phyloP scores from a whole-genome alignment of 2,888 invertebrate genomes.

The Sminthurides aquaticus region DNA sequence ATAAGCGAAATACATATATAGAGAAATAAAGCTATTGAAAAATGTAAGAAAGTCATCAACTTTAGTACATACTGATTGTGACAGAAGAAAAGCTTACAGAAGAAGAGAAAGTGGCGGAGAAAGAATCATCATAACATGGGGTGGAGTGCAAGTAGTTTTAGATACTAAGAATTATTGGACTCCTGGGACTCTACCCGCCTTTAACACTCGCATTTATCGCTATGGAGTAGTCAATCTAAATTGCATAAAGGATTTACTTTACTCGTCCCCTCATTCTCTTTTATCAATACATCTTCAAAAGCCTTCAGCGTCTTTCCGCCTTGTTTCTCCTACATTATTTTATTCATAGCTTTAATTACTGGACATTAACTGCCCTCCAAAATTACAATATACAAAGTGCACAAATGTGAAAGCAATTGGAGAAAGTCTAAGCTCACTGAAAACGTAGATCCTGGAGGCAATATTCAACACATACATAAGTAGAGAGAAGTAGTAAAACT shows the following conservation, averaged over 20 bases:
- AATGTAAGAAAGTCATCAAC: neutral
- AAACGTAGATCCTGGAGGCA: too few species aligned
- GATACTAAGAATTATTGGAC: conserved; percentile 27
- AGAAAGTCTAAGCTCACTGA: too few species aligned
- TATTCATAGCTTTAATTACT: too few species aligned
- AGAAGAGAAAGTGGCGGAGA: conserved; percentile 13
- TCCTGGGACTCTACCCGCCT: conserved; percentile 28
- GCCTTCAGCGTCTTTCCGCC: neutral
- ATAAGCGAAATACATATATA: neutral
- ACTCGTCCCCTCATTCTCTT: conserved; percentile 12
- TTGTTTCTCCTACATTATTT: neutral
- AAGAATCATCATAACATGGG: conserved; percentile 24
- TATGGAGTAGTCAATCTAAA: conserved; percentile 29
- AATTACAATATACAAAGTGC: too few species aligned
- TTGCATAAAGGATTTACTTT: conserved; percentile 29
- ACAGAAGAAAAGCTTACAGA: conserved; percentile 3
- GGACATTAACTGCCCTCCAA: too few species aligned
- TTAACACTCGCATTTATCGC: conserved; percentile 35
- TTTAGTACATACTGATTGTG: too few species aligned
- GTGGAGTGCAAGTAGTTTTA: conserved; percentile 28
- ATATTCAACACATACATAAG: too few species aligned
- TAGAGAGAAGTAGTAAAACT: too few species aligned
- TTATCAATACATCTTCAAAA: conserved; percentile 4
- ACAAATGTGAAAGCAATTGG: too few species aligned
- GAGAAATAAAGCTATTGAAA: neutral